phyloP scores from a whole-genome alignment of 64 coral and sea anemone genomes.

The Stylophora pistillata region DNA sequence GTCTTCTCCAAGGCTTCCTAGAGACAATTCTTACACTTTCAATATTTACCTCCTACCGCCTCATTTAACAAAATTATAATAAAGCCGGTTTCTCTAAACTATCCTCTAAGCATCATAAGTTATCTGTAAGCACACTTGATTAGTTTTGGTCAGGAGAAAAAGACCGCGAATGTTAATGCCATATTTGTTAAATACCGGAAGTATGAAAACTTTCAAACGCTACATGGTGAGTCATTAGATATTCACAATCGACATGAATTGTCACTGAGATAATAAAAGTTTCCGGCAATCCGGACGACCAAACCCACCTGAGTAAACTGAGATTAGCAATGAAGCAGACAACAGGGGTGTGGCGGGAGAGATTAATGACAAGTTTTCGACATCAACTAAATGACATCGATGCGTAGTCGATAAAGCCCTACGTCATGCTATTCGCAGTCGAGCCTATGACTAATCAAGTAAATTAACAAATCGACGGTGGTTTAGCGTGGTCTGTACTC shows the following conservation, averaged over 20 bases:
- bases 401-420: too few species aligned
- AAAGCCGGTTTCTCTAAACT: neutral
- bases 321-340: too few species aligned
- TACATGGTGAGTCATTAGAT: neutral
- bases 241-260: neutral
- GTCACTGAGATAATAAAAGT: neutral
- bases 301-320: too few species aligned
- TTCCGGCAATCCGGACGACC: neutral
- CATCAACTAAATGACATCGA: too few species aligned
- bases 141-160: neutral
- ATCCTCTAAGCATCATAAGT: neutral
- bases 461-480: too few species aligned
- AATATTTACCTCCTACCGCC: neutral
- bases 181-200: neutral
- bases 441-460: too few species aligned
- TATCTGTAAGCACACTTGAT: neutral
- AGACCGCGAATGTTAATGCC: neutral
- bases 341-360: too few species aligned
- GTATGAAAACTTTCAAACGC: neutral
- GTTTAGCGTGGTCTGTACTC: too few species aligned
- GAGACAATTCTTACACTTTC: neutral
- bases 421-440: too few species aligned
- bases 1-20: neutral
- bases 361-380: too few species aligned
- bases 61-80: neutral